phyloP scores from a whole-genome alignment of 2,797 vertebrate species.

The Sebastolobus altivelis region DNA sequence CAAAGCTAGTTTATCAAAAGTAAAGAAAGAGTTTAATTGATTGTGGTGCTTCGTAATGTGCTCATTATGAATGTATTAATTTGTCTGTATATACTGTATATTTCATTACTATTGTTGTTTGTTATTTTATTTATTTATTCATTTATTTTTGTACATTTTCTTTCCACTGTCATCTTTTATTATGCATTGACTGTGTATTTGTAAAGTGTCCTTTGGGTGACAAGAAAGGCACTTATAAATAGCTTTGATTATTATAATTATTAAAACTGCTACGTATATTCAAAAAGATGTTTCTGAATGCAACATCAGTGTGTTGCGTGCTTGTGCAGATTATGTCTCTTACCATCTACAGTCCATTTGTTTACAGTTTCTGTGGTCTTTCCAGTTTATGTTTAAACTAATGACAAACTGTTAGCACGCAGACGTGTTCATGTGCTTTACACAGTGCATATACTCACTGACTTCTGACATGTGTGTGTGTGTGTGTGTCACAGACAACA shows the following conservation, averaged over 20 bases:
- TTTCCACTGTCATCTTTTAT: too few species aligned
- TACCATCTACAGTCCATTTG: not conserved
- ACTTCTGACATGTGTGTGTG: slow-evolving; percentile 14
- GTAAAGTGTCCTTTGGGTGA: too few species aligned
- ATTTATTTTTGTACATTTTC: too few species aligned
- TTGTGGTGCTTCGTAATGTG: too few species aligned
- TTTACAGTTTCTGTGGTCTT: slow-evolving; percentile 30
- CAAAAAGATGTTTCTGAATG: not conserved
- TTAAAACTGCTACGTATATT: not conserved
- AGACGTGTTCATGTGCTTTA: not conserved
- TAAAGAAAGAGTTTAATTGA: not conserved
- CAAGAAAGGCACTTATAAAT: too few species aligned
- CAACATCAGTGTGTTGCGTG: not conserved
- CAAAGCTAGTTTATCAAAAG: not conserved
- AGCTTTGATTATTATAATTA: too few species aligned
- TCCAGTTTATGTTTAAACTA: slow-evolving; percentile 25
- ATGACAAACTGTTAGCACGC: slow-evolving; percentile 4
- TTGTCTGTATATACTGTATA: too few species aligned
- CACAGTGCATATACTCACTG: not conserved
- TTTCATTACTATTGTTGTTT: too few species aligned
- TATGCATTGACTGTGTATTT: too few species aligned
- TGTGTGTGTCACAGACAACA: slow-evolving; percentile 77
- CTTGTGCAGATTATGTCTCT: not conserved
- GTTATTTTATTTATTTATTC: too few species aligned
- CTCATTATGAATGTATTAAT: too few species aligned